Evolutionary conservation across 2,797 vertebrate genomes (phyloP), one percentile per base, ranked within the genome.

Genomic region (Hemibagrus guttatus): DNA sequence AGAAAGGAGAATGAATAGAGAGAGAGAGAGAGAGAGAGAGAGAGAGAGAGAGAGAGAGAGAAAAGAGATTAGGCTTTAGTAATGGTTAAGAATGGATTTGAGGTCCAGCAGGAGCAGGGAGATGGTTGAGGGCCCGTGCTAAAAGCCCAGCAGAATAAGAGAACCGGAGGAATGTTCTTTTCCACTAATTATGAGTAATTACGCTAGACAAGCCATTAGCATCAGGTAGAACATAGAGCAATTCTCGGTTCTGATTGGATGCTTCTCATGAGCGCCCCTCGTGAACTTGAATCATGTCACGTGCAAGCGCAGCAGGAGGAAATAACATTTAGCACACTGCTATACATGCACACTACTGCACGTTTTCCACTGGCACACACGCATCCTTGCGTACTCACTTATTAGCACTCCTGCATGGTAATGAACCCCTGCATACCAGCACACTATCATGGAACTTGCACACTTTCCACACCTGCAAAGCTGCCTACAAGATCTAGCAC

Each of bases 51-150:
- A 39, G 61, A n/a, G 61, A 26, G 46, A 39, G 59, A 66, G 49
- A 23, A n/a, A 81, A 56, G 83, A 75, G 84, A 85, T 81, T 64
- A 82, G 58, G 7, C 58, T 75, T 83, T 61, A 75, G 58, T 26
- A 14, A 26, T 72, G 21, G 66, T 63, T 54, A 23, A 75, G 52
- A 86, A 86, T 39, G 19, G 54, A 79, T 84, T 61, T 35, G 56
- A 26, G 39, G 26, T 78, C 3, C n/a, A 61, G 35, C 23, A 35
- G 63, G 39, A 72, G 82, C 59, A 28, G 82, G 46, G 81, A 26
- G 59, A 75, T 84, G 76, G 42, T 76, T 66, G 68, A 86, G 59
- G 59, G 39, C 31, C 81, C 14, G 72, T 6, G 66, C 31, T 83
- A 39, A 49, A 78, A 59, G 72, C 5, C 35, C 19, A 7, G 46